Percentiles rank a stretch among this genome's conserved stretches.
Evolutionary conservation across 2,797 vertebrate genomes (phyloP).

Genomic region (Mus caroli): DNA sequence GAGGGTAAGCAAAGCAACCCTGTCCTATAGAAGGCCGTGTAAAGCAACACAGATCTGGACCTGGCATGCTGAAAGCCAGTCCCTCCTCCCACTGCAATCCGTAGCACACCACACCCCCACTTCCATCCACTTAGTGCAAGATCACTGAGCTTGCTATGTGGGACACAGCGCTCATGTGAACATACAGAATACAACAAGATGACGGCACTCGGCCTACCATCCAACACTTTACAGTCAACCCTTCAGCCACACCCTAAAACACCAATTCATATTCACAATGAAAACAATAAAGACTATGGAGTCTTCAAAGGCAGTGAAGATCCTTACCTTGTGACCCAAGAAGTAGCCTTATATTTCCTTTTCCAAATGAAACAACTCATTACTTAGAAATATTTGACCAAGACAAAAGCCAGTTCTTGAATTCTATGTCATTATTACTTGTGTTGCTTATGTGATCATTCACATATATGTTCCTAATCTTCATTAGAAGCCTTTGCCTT

Average conservation of each 20-base stretch:
- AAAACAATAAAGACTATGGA: neutral
- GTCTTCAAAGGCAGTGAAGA: neutral
- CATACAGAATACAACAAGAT: neutral
- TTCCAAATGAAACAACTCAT: conserved; percentile 24
- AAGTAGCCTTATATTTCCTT: neutral
- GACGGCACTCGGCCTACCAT: neutral
- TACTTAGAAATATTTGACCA: neutral
- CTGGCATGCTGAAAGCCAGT: neutral
- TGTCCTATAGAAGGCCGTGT: neutral
- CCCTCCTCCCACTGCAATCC: neutral
- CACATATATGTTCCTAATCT: neutral
- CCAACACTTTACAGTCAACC: neutral
- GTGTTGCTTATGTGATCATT: neutral
- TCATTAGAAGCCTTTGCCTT: neutral
- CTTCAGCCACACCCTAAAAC: neutral
- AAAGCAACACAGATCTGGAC: neutral
- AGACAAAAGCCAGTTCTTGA: neutral
- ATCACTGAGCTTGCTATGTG: neutral
- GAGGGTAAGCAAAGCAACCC: neutral
- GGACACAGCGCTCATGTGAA: neutral
- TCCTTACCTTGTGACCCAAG: neutral
- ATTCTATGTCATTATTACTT: neutral
- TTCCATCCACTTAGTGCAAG: neutral
- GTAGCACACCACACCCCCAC: neutral
- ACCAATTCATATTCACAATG: neutral